Evolutionary conservation across 2,888 invertebrate species (phyloP).

Genomic region (Acleris cristana): DNA sequence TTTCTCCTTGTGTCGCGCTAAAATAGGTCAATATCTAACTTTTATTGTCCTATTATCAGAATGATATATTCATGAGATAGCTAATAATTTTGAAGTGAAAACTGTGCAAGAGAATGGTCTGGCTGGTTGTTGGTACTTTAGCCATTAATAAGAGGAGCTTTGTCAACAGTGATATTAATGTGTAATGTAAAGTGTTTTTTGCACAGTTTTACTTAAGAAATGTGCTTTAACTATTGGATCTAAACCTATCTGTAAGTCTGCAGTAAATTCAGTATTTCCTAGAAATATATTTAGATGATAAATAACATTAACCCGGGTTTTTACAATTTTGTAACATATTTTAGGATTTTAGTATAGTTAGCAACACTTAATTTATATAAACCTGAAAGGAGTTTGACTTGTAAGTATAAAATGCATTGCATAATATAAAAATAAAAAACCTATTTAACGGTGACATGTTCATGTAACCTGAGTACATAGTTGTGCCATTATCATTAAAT

Average conservation of each 20-base stretch:
- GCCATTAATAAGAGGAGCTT: slow-evolving; percentile 67
- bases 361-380: slow-evolving; percentile 67
- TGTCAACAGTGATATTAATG: slow-evolving; percentile 74
- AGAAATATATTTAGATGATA: slow-evolving; percentile 73
- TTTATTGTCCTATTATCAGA: slow-evolving; percentile 47
- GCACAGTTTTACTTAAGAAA: slow-evolving; percentile 73
- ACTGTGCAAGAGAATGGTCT: slow-evolving; percentile 73
- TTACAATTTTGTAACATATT: slow-evolving; percentile 77
- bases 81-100: slow-evolving; percentile 63
- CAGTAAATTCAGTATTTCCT: slow-evolving; percentile 75
- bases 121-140: slow-evolving; percentile 56
- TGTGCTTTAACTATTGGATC: slow-evolving; percentile 64
- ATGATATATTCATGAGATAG: slow-evolving; percentile 49
- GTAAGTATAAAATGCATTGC: slow-evolving; percentile 59
- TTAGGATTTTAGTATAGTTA: slow-evolving; percentile 67
- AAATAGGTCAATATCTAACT: slow-evolving; percentile 41
- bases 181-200: slow-evolving; percentile 64
- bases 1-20: slow-evolving; percentile 51
- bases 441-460: slow-evolving; percentile 55
- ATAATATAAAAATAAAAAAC: slow-evolving; percentile 54
- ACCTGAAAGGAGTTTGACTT: slow-evolving; percentile 60
- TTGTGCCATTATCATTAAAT: slow-evolving; percentile 79
- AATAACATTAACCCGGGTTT: slow-evolving; percentile 69
- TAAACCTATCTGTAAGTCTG: slow-evolving; percentile 61
- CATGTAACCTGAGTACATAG: slow-evolving; percentile 70